Evolutionary conservation across 2,113 vertebrate species (phyloP).

Genomic region (Eolophus roseicapilla): DNA sequence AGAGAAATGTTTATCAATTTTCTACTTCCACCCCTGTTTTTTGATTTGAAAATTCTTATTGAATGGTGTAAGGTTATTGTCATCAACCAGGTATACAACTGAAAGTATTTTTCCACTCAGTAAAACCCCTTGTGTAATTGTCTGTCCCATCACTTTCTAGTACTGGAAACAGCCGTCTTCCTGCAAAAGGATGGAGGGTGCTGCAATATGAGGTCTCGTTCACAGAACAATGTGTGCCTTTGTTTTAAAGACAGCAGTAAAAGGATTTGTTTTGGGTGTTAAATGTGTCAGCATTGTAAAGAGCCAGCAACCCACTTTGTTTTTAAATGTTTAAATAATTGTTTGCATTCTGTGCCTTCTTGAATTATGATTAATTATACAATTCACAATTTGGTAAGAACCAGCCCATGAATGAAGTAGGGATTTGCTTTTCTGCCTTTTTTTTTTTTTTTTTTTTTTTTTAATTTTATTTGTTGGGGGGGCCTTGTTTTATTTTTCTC

Average conservation of each 20-base stretch:
- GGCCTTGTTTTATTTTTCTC: neutral
- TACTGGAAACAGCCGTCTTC: neutral
- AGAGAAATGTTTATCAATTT: neutral
- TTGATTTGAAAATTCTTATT: neutral
- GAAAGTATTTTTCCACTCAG: neutral
- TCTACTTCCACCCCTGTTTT: rapidly evolving
- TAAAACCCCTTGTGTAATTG: neutral
- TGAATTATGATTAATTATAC: constrained; percentile 15
- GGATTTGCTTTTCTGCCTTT: neutral
- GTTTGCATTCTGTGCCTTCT: neutral
- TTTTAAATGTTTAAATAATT: constrained; percentile 44
- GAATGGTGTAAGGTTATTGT: rapidly evolving
- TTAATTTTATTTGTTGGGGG: neutral
- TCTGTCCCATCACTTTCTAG: neutral
- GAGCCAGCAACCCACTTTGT: constrained; percentile 9
- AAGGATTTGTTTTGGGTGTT: constrained; percentile 50
- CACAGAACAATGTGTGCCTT: neutral
- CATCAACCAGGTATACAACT: neutral
- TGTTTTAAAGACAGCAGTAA: constrained; percentile 42
- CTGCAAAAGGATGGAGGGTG: neutral
- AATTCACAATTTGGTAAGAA: constrained; percentile 12
- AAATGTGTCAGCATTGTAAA: constrained; percentile 40
- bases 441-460: neutral
- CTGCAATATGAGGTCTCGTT: neutral
- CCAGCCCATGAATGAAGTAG: neutral